Evolutionary conservation across 1,140 invertebrate genomes (phyloP), one percentile per base, ranked within the genome.

Genomic region (Manduca sexta): DNA sequence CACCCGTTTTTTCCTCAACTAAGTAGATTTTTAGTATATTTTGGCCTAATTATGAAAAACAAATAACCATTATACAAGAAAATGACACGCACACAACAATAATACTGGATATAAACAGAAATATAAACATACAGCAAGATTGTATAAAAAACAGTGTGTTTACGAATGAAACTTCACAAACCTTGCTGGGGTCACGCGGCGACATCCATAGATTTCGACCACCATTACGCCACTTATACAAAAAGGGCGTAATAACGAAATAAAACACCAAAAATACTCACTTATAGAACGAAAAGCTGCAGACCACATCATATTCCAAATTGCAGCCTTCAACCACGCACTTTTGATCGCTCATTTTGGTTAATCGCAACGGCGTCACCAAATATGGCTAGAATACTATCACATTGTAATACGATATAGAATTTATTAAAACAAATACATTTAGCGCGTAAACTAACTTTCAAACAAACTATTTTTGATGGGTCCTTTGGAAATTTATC

Each of bases 401-500:
- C 80, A 84, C 80, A 84, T 82, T 64, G 52, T 82, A 61, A 52
- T 75, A 68, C 49, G 35, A 48, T 64, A 54, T 21, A 47, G 12
- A 59, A 66, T 69, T 60, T 72, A 69, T 56, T 61, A 66, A 73
- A 75, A 82, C 74, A 75, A 62, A 64, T 65, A 65, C 64, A 69
- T 73, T 84, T 82, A 81, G 80, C 74, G 77, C 78, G 73, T 65
- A 84, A 84, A 80, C 71, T 78, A 80, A 79, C 76, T 84, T 84
- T 82, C 78, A 82, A 84, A 82, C 80, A 84, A 81, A 82, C 78
- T 82, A 84, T 80, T 81, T 49, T 82, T 84, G 81, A 84, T 81
- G 72, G 80, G 72, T 82, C 78, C 56, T 77, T 77, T 72, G 64
- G 69, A 82, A 82, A 84, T 82, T 84, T 84, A 84, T 84, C 81